Conservation (phyloP, 2,888 invertebrate species). For the Thymelicus sylvestris region DNA sequence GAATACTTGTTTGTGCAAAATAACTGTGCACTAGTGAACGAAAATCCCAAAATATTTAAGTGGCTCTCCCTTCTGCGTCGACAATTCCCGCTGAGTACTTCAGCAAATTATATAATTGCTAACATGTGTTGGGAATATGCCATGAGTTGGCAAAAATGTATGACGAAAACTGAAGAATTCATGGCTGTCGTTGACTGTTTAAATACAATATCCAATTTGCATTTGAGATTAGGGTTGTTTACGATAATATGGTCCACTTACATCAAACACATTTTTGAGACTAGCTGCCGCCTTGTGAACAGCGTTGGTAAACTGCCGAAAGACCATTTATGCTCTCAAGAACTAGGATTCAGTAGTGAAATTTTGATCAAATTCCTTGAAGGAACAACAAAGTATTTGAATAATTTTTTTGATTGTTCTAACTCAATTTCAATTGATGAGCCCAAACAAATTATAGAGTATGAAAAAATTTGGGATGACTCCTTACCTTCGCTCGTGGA, state of each 20-base stretch:
- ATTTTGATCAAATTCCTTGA: conserved; percentile 82
- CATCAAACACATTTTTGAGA: conserved; percentile 91
- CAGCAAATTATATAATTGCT: conserved; percentile 90
- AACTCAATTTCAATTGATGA: conserved; percentile 61
- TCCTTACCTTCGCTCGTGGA: conserved; percentile 89
- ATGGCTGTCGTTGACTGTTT: conserved; percentile 90
- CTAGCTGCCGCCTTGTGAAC: conserved; percentile 89
- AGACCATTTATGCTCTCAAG: conserved; percentile 92
- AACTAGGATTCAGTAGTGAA: conserved; percentile 88
- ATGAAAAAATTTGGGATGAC: conserved; percentile 88
- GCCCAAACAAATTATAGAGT: conserved; percentile 73
- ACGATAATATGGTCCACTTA: conserved; percentile 96
- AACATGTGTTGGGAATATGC: conserved; percentile 97
- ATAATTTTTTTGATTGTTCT: conserved; percentile 71
- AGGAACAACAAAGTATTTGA: conserved; percentile 76
- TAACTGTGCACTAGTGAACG: conserved; percentile 63
- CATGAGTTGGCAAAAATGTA: conserved; percentile 93
- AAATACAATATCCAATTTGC: conserved; percentile 86
- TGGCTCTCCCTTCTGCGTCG: conserved; percentile 87
- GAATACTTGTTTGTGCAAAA: conserved; percentile 67
- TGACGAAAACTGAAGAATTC: conserved; percentile 86
- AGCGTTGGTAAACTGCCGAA: conserved; percentile 94
- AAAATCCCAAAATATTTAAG: conserved; percentile 83
- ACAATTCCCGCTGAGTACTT: conserved; percentile 94
- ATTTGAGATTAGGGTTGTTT: conserved; percentile 91